These are phyloP conservation scores for Enteromius trimaculatus DNA, from an alignment of 2,797 vertebrate genomes.

Conservation along the genomic window DNA sequence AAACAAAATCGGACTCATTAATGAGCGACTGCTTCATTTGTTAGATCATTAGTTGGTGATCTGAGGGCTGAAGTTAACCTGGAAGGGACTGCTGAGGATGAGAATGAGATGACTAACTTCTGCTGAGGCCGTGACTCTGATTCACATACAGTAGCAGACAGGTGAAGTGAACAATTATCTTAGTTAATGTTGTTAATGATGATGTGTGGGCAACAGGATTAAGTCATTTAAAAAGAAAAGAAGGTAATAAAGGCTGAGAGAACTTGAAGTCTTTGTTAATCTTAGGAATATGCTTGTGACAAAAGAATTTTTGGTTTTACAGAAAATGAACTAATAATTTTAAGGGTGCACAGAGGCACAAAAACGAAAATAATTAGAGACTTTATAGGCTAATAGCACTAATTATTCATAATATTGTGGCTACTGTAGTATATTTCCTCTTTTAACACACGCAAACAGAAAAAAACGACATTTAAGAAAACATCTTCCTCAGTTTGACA, in stretches of 20 bases:
- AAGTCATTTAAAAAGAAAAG: conserved; percentile 5
- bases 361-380: not conserved
- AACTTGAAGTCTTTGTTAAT: not conserved
- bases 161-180: conserved; percentile 24
- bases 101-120: conserved; percentile 16
- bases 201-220: not conserved
- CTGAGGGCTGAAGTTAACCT: conserved; percentile 16
- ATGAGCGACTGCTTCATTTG: conserved; percentile 5
- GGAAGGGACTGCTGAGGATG: not conserved
- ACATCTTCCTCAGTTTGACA: too few species aligned
- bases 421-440: not conserved
- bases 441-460: not conserved
- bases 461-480: too few species aligned
- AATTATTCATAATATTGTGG: not conserved
- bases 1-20: conserved; percentile 9
- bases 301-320: not conserved
- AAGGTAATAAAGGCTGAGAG: not conserved
- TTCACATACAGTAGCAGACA: not conserved
- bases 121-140: not conserved
- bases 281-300: conserved; percentile 26
- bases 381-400: not conserved
- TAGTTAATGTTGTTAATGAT: conserved; percentile 37
- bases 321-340: not conserved
- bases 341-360: not conserved
- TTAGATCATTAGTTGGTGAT: conserved; percentile 17